phyloP scores from a whole-genome alignment of 2,113 vertebrate species.

The Motacilla alba region DNA sequence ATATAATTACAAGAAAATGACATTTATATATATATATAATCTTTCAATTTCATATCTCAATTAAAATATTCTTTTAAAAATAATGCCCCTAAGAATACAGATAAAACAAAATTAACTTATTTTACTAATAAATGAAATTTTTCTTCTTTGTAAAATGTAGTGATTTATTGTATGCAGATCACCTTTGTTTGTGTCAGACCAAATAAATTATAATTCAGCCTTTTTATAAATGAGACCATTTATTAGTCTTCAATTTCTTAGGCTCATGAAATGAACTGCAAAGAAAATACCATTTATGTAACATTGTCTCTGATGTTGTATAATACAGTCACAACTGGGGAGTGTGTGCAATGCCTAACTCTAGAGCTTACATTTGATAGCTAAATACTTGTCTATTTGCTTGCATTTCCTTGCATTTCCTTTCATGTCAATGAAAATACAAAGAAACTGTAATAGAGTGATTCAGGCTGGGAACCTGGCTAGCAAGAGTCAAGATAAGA shows the following conservation, averaged over 20 bases:
- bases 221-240: not conserved
- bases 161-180: not conserved
- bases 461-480: not conserved
- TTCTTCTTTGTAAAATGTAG: not conserved
- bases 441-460: not conserved
- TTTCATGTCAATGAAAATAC: not conserved
- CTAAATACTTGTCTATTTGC: not conserved
- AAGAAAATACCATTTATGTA: conserved; percentile 31
- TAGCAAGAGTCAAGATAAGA: not conserved
- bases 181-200: not conserved
- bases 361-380: not conserved
- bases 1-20: not conserved
- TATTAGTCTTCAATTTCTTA: not conserved
- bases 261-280: not conserved
- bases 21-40: not conserved
- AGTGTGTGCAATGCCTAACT: not conserved
- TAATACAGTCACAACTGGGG: conserved; percentile 7
- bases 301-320: not conserved
- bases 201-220: not conserved
- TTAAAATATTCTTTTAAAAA: not conserved
- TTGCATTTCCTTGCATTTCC: not conserved
- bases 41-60: not conserved
- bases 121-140: not conserved
- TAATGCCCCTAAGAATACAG: not conserved
- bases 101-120: not conserved